Base-by-base conservation (phyloP, 64 coral and sea anemone genomes). In the Montipora capricornis region DNA sequence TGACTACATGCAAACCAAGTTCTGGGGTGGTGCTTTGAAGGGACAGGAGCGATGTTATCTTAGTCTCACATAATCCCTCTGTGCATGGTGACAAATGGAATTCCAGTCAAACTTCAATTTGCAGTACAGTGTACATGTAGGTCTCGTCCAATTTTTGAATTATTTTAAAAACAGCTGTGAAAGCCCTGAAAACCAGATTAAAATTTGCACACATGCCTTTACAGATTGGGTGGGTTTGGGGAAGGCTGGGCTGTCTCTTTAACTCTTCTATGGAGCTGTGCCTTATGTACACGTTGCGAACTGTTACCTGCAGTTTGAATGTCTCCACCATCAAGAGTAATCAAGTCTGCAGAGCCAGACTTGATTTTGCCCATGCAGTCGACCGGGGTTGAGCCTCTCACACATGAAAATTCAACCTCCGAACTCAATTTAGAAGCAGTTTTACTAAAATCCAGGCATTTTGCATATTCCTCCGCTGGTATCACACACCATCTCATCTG, bases 331-430 rank as follows among this genome's bases (percentile, higher is more conserved):
- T 79, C 81, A 71, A 95, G 64, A 80, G 88, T 95, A 5, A 95
- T 60, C 8, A 91, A 81, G 46, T 95, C 94, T 4, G 89, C 94
- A 9, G 80, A 1, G 16, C 74, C 88, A 2, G 68, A 6, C 26
- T 80, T 61, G 24, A 95, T 95, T 81, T 81, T 95, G 26, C 69
- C 14, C 88, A 95, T 95, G 19, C 89, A 91, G 49, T 90, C 75
- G 5, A 74, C 82, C n/a, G 44, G 46, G 16, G 29, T 24, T 13
- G 8, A 15, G 2, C 80, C 93, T 0, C 2, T 53, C 6, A 94
- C 92, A 82, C 92, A 94, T 22, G 19, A 49, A 44, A 67, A 11
- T 20, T 53, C 8, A 5, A 94, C 74, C 26, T 14, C 0, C 14
- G 0, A 2, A 4, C 10, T 50, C 0, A 44, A 2, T 14, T 49